These are phyloP conservation scores for Eupithecia inturbata DNA, from an alignment of 2,888 invertebrate genomes.

Conservation along the genomic window DNA sequence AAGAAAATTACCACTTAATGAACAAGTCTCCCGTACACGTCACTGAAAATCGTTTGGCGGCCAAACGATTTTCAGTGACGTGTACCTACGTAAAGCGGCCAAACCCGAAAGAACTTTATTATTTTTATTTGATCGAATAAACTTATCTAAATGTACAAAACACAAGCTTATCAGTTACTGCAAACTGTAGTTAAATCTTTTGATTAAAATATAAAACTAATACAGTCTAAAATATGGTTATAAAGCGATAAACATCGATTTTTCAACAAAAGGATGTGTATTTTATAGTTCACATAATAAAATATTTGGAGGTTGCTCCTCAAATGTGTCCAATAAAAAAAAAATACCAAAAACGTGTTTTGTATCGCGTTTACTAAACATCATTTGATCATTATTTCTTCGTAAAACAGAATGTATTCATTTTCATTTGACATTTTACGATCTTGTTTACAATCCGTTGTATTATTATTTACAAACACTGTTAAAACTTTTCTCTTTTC, in stretches of 20 bases:
- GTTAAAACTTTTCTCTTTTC: slow-evolving; percentile 50
- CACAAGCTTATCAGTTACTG: background rate
- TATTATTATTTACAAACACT: slow-evolving; percentile 59
- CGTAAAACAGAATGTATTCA: slow-evolving; percentile 40
- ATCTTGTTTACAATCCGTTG: slow-evolving; percentile 53
- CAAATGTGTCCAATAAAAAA: background rate
- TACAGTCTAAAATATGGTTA: background rate
- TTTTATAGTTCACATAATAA: background rate
- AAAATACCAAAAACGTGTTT: slow-evolving; percentile 13
- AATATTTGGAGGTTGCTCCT: background rate
- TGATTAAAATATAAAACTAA: background rate
- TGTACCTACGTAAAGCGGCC: too few relatives aligned
- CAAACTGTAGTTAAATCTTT: background rate
- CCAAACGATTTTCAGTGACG: background rate
- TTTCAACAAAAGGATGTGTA: background rate
- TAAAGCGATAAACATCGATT: background rate
- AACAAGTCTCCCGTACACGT: background rate
- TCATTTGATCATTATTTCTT: slow-evolving; percentile 36
- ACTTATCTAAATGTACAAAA: background rate
- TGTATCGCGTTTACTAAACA: slow-evolving; percentile 29
- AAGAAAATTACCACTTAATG: background rate
- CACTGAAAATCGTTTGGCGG: background rate
- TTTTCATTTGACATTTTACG: slow-evolving; percentile 47
- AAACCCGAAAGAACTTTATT: background rate
- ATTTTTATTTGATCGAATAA: background rate